Conservation (phyloP, 2,113 vertebrate genomes). For the Laticauda colubrina region DNA sequence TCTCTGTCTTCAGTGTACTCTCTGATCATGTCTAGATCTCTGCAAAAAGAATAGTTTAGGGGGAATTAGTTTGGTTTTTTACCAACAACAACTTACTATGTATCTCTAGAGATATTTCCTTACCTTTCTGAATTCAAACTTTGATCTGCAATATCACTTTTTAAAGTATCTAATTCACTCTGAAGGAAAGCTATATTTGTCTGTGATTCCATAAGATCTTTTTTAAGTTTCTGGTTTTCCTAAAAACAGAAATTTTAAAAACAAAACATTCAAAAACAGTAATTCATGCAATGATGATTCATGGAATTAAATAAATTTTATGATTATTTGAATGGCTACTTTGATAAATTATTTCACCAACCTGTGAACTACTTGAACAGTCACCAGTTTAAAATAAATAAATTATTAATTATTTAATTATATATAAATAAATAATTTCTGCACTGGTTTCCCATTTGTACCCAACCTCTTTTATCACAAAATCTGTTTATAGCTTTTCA, state of each 20-base stretch:
- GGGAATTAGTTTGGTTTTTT: neutral
- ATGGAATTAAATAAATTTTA: neutral
- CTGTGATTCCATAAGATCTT: slow-evolving; percentile 90
- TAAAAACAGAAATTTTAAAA: slow-evolving; percentile 50
- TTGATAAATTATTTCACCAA: neutral
- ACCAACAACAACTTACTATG: neutral
- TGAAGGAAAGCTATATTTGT: slow-evolving; percentile 89
- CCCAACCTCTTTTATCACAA: neutral
- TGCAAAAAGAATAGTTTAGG: slow-evolving; percentile 56
- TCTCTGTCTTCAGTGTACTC: slow-evolving; percentile 88
- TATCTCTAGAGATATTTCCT: slow-evolving; percentile 14
- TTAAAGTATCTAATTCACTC: slow-evolving; percentile 91
- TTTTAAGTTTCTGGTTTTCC: slow-evolving; percentile 94
- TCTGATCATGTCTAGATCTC: slow-evolving; percentile 87
- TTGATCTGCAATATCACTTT: slow-evolving; percentile 90
- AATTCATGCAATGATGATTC: neutral
- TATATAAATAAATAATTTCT: neutral
- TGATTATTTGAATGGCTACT: neutral
- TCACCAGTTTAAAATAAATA: neutral
- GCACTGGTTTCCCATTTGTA: neutral
- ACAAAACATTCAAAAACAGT: neutral
- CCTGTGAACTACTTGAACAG: neutral
- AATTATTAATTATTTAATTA: neutral
- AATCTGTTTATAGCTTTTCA: neutral
- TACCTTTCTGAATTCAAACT: slow-evolving; percentile 89